A percentile compares a stretch with the other conserved stretches of the same genome.
phyloP scores from a whole-genome alignment of 2,888 invertebrate species.

The Sarcophaga variegata region DNA sequence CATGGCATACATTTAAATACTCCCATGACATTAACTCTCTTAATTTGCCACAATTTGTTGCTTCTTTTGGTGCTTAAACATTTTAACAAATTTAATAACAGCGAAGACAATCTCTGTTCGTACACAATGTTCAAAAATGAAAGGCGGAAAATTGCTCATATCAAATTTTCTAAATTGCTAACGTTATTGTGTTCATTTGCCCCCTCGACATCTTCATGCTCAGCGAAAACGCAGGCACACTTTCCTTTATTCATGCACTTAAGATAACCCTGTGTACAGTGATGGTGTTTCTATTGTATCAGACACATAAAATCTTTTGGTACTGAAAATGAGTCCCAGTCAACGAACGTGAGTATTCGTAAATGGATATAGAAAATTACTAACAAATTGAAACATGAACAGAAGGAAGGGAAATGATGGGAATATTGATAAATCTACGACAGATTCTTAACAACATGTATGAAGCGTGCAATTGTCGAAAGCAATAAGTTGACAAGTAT shows the following conservation, averaged over 20 bases:
- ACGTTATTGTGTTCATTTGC: constrained; percentile 21
- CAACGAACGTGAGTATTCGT: constrained; percentile 34
- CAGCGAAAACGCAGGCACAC: background rate
- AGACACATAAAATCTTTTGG: constrained; percentile 35
- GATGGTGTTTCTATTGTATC: constrained; percentile 39
- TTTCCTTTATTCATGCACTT: constrained; percentile 24
- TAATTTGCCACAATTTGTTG: constrained; percentile 22
- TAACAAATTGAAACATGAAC: constrained; percentile 10
- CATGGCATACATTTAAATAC: background rate
- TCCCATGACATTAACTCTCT: background rate
- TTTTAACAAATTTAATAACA: constrained; percentile 50
- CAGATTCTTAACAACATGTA: background rate
- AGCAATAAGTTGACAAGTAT: constrained; percentile 18
- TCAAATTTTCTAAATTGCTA: constrained; percentile 59
- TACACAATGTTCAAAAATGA: constrained; percentile 1
- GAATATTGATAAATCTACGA: constrained; percentile 29
- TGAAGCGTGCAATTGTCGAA: constrained; percentile 14
- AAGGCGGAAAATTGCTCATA: constrained; percentile 53
- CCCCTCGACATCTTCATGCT: background rate
- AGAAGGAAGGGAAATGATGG: background rate
- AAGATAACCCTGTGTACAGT: constrained; percentile 30
- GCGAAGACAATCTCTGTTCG: background rate
- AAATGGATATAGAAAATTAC: constrained; percentile 48
- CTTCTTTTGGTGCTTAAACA: constrained; percentile 3
- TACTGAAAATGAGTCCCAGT: constrained; percentile 26